Percentiles rank a stretch among this genome's conserved stretches.
These are phyloP conservation scores for Eulemur mongoz DNA, from an alignment of 2,797 vertebrate species.

Conservation along the genomic window DNA sequence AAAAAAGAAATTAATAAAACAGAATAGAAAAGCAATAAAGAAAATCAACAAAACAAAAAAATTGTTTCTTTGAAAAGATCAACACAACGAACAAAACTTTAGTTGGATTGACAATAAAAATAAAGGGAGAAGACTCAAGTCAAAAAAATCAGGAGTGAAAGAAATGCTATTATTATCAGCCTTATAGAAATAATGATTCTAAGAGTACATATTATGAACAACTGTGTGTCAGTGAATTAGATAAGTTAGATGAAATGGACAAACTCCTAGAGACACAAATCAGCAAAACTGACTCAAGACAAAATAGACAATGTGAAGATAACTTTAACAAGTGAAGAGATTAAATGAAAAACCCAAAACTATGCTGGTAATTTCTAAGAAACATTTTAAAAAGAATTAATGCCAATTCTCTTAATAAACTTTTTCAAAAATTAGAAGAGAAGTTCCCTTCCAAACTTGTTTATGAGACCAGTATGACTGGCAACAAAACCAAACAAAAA, in stretches of 20 bases:
- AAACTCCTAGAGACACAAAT: neutral
- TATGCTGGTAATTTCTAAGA: neutral
- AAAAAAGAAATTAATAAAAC: too few species aligned
- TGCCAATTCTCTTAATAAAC: neutral
- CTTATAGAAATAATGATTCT: neutral
- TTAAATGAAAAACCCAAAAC: neutral
- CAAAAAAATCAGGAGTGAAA: neutral
- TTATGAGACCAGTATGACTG: neutral
- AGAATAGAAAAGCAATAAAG: neutral
- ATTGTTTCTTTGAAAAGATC: neutral
- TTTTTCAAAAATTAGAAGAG: neutral
- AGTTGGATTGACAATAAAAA: neutral
- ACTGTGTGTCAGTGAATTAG: neutral
- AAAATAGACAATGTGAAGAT: neutral
- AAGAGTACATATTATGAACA: neutral
- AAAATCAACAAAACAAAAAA: neutral
- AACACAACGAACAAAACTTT: conserved; percentile 4
- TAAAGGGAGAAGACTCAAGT: neutral
- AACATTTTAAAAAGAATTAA: neutral
- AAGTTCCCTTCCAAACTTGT: neutral
- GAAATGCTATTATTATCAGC: neutral
- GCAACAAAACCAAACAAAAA: neutral
- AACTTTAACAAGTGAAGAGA: neutral
- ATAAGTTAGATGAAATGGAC: neutral
- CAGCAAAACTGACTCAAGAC: neutral